Evolutionary conservation across 2,113 vertebrate genomes (phyloP).

Genomic region (Mastomys natalensis): DNA sequence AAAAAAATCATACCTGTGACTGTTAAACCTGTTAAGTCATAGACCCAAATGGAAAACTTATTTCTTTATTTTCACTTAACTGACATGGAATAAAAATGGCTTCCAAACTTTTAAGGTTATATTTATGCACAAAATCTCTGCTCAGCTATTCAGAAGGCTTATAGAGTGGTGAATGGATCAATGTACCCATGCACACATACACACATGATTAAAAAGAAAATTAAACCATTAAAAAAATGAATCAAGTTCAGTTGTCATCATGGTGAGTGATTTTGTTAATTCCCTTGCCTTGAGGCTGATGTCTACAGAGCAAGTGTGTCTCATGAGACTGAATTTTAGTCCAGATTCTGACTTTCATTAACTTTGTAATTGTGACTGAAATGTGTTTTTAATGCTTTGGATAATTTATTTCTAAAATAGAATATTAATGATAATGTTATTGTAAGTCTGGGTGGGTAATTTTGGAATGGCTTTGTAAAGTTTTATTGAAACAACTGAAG

Average conservation of each 20-base stretch:
- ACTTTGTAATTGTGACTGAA: neutral
- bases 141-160: neutral
- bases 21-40: neutral
- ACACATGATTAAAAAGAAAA: neutral
- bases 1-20: no score
- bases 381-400: neutral
- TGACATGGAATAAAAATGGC: neutral
- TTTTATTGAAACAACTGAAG: slow-evolving; percentile 16
- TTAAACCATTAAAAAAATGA: neutral
- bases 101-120: neutral
- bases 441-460: neutral
- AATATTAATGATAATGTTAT: slow-evolving; percentile 26
- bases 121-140: neutral
- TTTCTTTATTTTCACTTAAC: neutral
- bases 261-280: neutral
- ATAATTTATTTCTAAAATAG: slow-evolving; percentile 5
- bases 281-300: neutral
- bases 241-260: neutral
- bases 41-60: no score
- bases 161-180: no score
- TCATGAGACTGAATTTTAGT: neutral
- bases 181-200: no score
- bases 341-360: neutral
- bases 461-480: slow-evolving; percentile 21
- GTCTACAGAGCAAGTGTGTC: neutral